Evolutionary conservation across 2,113 vertebrate genomes (phyloP), one percentile per base, ranked within the genome.

Genomic region (Athene cunicularia): DNA sequence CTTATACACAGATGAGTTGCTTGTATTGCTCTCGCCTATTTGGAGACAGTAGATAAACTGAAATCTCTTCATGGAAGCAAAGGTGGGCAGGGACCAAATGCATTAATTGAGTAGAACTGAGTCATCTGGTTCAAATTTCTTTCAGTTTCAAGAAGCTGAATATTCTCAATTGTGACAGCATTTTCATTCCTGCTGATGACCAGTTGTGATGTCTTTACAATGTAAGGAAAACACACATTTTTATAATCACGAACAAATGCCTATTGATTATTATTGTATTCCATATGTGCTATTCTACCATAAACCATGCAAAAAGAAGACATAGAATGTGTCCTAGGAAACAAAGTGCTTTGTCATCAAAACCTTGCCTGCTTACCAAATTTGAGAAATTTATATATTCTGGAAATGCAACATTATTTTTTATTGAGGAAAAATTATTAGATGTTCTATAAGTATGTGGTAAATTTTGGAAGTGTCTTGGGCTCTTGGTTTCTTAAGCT

Each of bases 31-130:
- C 2, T 70, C 10, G 28, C 7, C 8, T 67, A 6, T 55, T 56
- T 47, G 14, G 23, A 75, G 26, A 39, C 4, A 39, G 9, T 3
- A 60, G 9, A 21, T 23, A 39, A 64, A 5, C 6, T 66, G 12
- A 82, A 67, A 67, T 21, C 24, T 47, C 45, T 58, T 74, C 26
- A 5, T 11, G 12, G 22, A 80, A 82, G 70, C 2, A 7, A 80
- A 28, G 6, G 2, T 79, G 4, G 12, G 1, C 23, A 50, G 49
- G 41, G 27, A 50, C 8, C 6, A 75, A 55, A 50, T 8, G 17
- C 1, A 21, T 4, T 59, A 4, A 37, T 6, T 0, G 0, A 79
- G 13, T 12, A 63, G 7, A 89, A 22, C 2, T 14, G 39, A 85
- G 6, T 33, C 43, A 50, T 14, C 4, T 9, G 21, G 8, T 62